Base-by-base conservation (phyloP, 2,797 vertebrate species). In the Arrhamphus sclerolepis region DNA sequence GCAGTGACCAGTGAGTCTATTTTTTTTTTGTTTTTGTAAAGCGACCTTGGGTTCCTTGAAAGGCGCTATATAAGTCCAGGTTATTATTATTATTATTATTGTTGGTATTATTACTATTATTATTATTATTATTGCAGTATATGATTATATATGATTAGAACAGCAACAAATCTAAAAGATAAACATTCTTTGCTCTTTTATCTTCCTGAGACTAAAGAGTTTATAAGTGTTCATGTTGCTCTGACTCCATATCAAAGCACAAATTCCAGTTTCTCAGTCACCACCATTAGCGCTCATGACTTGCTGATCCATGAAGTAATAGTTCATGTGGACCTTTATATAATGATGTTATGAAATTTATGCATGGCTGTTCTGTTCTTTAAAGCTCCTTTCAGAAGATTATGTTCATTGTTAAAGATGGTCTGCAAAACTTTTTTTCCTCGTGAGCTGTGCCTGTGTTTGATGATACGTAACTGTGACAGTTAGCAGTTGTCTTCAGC, bases 1-100 rank as follows among this genome's bases (percentile, higher is more conserved):
- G 97, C 97, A 5, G 97, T 98, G 39, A 98, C 97, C 75, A 98
- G 97, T 98, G 89, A 94, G 97, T 87, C 44, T 66, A 51, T 46
- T 49, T 44, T n/a, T n/a, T n/a, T n/a, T n/a, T n/a, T n/a, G n/a
- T n/a, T n/a, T n/a, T n/a, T n/a, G n/a, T n/a, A n/a, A n/a, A n/a
- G n/a, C n/a, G n/a, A n/a, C 5, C 50, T 31, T 1, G 22, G 0
- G 65, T 18, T n/a, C n/a, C n/a, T n/a, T n/a, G n/a, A n/a, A n/a
- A n/a, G n/a, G n/a, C n/a, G n/a, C n/a, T n/a, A n/a, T n/a, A n/a
- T n/a, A n/a, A n/a, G n/a, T n/a, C n/a, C n/a, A n/a, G n/a, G n/a
- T n/a, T 7, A 29, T 5, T 26, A 41, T 6, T 3, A 18, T 7
- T 26, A 38, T 1, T 47, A n/a, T n/a, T n/a, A n/a, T n/a, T n/a